Conservation (phyloP, 2,113 vertebrate species). For the human (Homo sapiens) region DNA sequence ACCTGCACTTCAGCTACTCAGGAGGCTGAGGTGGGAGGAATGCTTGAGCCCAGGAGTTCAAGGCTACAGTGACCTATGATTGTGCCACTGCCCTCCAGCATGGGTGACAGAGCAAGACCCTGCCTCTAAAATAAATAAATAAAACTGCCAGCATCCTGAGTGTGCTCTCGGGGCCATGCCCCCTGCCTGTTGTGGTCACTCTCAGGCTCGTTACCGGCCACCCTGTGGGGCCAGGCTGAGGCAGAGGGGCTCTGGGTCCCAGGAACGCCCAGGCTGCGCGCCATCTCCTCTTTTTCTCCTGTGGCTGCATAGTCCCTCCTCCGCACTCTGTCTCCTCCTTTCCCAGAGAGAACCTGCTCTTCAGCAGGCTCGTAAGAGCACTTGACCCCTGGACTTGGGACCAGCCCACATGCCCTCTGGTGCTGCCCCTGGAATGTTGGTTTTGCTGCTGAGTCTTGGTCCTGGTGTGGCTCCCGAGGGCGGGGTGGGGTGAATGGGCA, state of each 20-base stretch:
- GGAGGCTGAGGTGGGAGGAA: too few relatives aligned
- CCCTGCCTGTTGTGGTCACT: background rate
- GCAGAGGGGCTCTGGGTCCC: background rate
- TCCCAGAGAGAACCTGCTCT: background rate
- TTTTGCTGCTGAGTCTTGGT: slow-evolving; percentile 58
- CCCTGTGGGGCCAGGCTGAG: too few relatives aligned
- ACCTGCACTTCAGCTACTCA: too few relatives aligned
- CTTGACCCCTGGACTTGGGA: background rate
- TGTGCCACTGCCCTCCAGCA: too few relatives aligned
- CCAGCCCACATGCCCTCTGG: background rate
- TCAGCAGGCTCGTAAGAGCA: background rate
- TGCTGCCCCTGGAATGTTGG: slow-evolving; percentile 44
- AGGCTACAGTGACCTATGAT: too few relatives aligned
- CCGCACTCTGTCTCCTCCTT: rapidly evolving
- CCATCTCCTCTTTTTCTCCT: too few relatives aligned
- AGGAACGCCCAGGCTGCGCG: background rate
- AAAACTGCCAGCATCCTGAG: too few relatives aligned
- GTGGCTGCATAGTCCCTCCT: background rate
- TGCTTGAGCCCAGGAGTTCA: too few relatives aligned
- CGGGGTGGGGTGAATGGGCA: background rate
- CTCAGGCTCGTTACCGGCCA: rapidly evolving
- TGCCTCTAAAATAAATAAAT: too few relatives aligned
- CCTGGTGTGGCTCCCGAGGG: background rate
- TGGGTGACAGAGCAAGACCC: too few relatives aligned
- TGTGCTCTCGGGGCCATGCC: rapidly evolving